These are phyloP conservation scores for Dendrocincla tyrannina DNA, from an alignment of 2,797 vertebrate species.

Conservation along the genomic window DNA sequence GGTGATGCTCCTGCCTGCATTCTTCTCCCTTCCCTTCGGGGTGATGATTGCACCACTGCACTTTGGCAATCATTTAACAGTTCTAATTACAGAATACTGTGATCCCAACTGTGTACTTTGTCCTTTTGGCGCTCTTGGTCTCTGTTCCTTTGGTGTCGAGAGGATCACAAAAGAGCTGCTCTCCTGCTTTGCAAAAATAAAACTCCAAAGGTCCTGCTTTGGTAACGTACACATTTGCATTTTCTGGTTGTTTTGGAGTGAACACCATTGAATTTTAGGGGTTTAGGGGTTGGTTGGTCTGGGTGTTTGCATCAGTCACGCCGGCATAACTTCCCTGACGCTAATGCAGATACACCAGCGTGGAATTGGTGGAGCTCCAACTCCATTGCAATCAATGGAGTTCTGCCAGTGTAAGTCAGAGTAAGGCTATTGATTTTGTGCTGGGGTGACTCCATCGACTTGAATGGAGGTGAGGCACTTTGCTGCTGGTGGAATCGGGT, in stretches of 20 bases:
- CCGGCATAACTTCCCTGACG: neutral
- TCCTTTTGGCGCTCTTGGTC: constrained; percentile 44
- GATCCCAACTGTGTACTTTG: constrained; percentile 72
- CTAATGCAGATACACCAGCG: constrained; percentile 8
- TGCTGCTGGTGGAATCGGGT: neutral
- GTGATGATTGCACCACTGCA: constrained; percentile 50
- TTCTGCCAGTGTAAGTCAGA: neutral
- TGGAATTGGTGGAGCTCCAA: constrained; percentile 32
- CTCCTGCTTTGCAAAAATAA: neutral
- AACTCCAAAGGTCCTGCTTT: constrained; percentile 5
- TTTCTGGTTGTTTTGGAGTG: neutral
- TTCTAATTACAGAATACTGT: constrained; percentile 59
- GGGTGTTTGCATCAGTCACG: neutral
- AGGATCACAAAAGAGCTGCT: neutral
- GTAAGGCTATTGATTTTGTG: neutral
- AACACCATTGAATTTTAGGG: neutral
- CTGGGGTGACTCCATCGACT: constrained; percentile 22
- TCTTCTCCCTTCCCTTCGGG: neutral
- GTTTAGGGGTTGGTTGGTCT: neutral
- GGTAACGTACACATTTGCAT: constrained; percentile 55
- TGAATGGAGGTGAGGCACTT: neutral
- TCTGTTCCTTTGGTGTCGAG: neutral
- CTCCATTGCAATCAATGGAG: constrained; percentile 6
- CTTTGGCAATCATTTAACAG: constrained; percentile 70
- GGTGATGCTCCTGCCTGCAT: constrained; percentile 33